Evolutionary conservation across 2,888 invertebrate genomes (phyloP), one percentile per base, ranked within the genome.

Genomic region (Chirona hameri): DNA sequence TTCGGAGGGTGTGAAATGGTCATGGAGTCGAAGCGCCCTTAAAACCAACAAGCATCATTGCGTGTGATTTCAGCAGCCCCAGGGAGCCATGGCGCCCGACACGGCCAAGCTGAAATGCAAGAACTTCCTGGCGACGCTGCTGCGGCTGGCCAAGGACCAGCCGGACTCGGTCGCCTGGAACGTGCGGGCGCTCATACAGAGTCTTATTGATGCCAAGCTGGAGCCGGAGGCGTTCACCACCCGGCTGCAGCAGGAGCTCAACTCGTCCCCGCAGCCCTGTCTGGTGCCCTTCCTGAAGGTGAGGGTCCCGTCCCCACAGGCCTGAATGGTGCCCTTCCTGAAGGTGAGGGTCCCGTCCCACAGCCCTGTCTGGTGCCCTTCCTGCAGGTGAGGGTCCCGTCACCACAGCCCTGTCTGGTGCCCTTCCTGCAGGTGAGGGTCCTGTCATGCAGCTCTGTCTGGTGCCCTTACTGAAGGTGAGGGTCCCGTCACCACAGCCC

Each of bases 311-410:
- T 15, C 31, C 31, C 15, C 72, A 12, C 99, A 99, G 89, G 99
- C 99, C 86, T 98, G 98, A 90, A 92, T 99, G 85, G 97, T 98
- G 87, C 98, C 98, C 85, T 99, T 99, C 90, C 91, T 99, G 81
- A 97, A 96, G 91, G 95, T 95, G 72, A 21, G 31, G 14, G 39
- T 29, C 15, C 39, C 18, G 72, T 15, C 31, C 14, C 15, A 52
- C 99, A 99, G 89, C 99, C 99, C 86, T 98, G 98, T 90, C 92
- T 99, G 85, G 97, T 98, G 87, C 98, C 98, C 85, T 99, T 99
- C 90, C 91, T 99, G 81, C 97, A 96, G 91, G 95, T 95, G 60
- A 21, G 31, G 14, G 39, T 39, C 39, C 4, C 39, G 39, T 39
- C 4, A 7, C 15, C 7, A 39, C 39, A 39, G 39, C 7, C 39